Conservation (phyloP, 2,888 invertebrate genomes). For the Mesorhabditis spiculigera region DNA sequence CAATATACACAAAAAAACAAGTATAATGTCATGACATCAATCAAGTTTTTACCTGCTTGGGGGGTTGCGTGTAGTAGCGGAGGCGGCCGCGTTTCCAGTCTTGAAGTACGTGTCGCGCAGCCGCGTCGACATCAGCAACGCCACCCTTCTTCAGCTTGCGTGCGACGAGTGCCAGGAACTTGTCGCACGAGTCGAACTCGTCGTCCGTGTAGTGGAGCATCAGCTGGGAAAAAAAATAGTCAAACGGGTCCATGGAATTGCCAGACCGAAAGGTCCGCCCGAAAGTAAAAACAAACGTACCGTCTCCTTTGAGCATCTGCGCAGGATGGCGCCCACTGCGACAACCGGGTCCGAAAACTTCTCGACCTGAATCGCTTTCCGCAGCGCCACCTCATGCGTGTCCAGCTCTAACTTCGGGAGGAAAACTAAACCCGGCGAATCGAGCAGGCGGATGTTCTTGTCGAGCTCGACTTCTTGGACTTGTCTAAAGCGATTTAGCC, state of each 20-base stretch:
- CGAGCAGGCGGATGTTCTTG: constrained; percentile 84
- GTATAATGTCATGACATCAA: too few species aligned
- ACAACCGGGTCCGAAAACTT: constrained; percentile 79
- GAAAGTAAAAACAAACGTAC: constrained; percentile 47
- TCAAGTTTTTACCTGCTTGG: constrained; percentile 65
- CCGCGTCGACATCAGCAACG: constrained; percentile 77
- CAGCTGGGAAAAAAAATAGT: constrained; percentile 60
- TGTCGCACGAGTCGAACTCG: constrained; percentile 63
- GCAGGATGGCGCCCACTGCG: constrained; percentile 82
- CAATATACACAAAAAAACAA: too few species aligned
- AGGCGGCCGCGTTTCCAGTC: constrained; percentile 65
- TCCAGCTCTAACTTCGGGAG: constrained; percentile 68
- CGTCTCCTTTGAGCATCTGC: constrained; percentile 79
- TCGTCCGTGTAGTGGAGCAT: constrained; percentile 65
- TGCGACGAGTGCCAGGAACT: constrained; percentile 76
- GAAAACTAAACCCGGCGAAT: constrained; percentile 93
- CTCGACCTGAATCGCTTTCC: constrained; percentile 84
- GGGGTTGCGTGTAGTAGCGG: constrained; percentile 85
- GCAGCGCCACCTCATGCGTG: constrained; percentile 72
- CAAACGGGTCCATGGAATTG: not conserved
- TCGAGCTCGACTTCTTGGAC: constrained; percentile 93
- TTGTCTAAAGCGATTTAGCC: constrained; percentile 65
- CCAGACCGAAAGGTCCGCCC: not conserved
- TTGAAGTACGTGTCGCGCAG: constrained; percentile 61
- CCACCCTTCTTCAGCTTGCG: constrained; percentile 83